phyloP scores from a whole-genome alignment of 2,797 vertebrate genomes.

The Gymnocypris eckloni region DNA sequence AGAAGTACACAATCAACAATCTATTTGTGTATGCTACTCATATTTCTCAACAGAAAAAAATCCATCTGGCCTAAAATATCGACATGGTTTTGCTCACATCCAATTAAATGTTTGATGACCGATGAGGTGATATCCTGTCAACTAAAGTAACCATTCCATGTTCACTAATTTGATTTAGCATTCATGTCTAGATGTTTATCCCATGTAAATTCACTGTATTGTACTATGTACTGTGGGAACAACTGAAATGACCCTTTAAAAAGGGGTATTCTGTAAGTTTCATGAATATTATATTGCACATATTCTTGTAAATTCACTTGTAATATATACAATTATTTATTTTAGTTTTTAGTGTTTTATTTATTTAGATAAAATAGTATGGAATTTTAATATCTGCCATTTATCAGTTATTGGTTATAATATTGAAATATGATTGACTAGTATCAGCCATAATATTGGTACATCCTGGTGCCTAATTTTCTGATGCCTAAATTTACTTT shows the following conservation, averaged over 20 bases:
- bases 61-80: not conserved
- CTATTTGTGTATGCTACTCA: not conserved
- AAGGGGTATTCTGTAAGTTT: too few relatives aligned
- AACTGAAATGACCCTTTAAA: too few relatives aligned
- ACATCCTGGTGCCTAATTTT: not conserved
- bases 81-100: not conserved
- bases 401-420: not conserved
- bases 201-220: too few relatives aligned
- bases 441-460: not conserved
- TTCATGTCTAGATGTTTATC: too few relatives aligned
- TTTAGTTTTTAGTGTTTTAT: not conserved
- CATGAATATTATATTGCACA: too few relatives aligned
- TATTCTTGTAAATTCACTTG: too few relatives aligned
- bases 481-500: too few relatives aligned
- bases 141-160: not conserved
- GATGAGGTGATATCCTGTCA: not conserved
- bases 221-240: too few relatives aligned
- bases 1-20: not conserved
- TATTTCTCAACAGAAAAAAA: slow-evolving; percentile 11
- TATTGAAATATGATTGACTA: not conserved
- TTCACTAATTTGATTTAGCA: not conserved
- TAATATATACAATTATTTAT: not conserved
- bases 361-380: not conserved
- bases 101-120: not conserved
- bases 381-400: not conserved